Evolutionary conservation across 2,113 vertebrate species (phyloP).

Genomic region (Mellivora capensis): DNA sequence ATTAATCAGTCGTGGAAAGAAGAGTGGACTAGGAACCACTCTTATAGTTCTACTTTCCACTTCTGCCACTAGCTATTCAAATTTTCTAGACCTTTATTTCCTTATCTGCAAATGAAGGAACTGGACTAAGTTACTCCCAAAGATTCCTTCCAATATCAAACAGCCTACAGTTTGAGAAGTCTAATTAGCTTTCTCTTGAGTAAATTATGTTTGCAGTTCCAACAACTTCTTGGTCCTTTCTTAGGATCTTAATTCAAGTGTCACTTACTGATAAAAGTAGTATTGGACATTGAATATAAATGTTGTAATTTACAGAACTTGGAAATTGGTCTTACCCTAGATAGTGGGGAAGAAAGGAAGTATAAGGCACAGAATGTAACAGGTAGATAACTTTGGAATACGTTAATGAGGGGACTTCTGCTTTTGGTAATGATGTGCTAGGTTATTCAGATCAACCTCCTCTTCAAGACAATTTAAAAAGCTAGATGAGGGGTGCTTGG

Average conservation of each 20-base stretch:
- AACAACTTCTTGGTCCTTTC: not conserved
- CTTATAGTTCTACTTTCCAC: not conserved
- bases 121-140: not conserved
- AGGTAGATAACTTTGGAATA: not conserved
- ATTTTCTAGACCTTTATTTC: slow-evolving; percentile 17
- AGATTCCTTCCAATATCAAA: not conserved
- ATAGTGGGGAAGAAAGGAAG: not conserved
- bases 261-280: not conserved
- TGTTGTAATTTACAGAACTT: not conserved
- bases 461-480: not conserved
- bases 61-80: not conserved
- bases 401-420: not conserved
- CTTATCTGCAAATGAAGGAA: not conserved
- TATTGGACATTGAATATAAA: not conserved
- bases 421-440: not conserved
- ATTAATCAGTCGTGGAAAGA: not conserved
- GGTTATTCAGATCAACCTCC: not conserved
- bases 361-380: not conserved
- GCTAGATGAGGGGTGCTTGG: too few relatives aligned
- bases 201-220: not conserved
- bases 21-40: not conserved
- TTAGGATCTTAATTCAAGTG: not conserved
- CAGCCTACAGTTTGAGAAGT: not conserved
- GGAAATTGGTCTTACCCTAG: not conserved
- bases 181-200: not conserved